Base-by-base conservation (phyloP, 2,797 vertebrate genomes). In the Crenichthys baileyi region DNA sequence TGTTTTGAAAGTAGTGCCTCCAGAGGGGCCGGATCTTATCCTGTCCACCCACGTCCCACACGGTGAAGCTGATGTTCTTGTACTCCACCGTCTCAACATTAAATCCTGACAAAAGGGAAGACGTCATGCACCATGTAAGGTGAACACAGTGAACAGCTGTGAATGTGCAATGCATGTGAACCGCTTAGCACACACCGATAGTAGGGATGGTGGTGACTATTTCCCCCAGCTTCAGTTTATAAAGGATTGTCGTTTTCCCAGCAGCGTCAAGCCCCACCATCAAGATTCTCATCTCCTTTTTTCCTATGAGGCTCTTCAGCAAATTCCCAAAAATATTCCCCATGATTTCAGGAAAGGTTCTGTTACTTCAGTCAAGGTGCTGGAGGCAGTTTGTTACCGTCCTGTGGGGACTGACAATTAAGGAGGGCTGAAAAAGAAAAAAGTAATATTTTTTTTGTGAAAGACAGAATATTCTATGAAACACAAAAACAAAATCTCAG, bases 241-340 rank as follows among this genome's bases (percentile, higher is more conserved):
- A 99, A 73, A 99, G 96, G 88, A 99, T 99, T 18, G 98, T 99
- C 81, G 98, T 99, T 95, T 99, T 99, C 9, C 98, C 98, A 0
- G 98, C 98, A 0, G 98, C 98, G 22, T 99, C 98, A 56, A 99
- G 95, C 61, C 98, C 98, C 91, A 99, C 98, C 98, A 99, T 99
- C 80, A 99, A 93, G 94, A 99, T 99, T 90, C 98, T 95, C 98
- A 99, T 99, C 95, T 99, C 97, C 94, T 99, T 99, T 95, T 99
- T 99, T 31, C 98, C 97, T 77, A 99, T 97, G 74, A 99, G 96
- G 91, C 97, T 97, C 92, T 98, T 98, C 82, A 99, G 93, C 88
- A 99, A 95, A 93, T 97, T 98, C 89, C 97, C 97, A 75, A 99
- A 98, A 94, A 99, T 97, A 91, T 97, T 98, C 90, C 98, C 98